Conservation (phyloP, 2,113 vertebrate species). For the Crotalus horridus region DNA sequence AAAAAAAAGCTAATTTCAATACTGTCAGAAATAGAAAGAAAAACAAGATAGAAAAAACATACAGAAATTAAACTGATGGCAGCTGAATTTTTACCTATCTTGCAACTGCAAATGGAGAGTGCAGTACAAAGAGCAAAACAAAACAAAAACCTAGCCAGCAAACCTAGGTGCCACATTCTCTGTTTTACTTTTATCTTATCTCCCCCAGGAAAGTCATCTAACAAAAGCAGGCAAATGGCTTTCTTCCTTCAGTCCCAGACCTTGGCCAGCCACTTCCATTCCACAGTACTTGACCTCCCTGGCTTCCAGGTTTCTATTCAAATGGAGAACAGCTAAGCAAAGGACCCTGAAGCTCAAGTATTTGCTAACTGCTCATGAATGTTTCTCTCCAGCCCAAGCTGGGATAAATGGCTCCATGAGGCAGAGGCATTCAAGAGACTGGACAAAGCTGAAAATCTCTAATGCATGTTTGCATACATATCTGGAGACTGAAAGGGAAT, state of each 20-base stretch:
- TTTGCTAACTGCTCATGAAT: not conserved
- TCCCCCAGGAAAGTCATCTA: not conserved
- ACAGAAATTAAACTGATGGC: not conserved
- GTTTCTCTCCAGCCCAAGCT: not conserved
- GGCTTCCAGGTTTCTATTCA: not conserved
- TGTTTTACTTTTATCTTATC: not conserved
- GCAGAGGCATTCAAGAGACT: not conserved
- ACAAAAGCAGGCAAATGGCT: not conserved
- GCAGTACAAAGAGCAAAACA: not conserved
- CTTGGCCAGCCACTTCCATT: not conserved
- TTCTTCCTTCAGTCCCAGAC: constrained; percentile 15
- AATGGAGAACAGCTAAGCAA: not conserved
- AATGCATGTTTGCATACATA: not conserved
- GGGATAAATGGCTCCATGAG: not conserved
- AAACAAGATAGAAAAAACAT: not conserved
- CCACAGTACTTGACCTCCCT: not conserved
- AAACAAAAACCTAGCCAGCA: not conserved
- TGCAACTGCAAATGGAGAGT: not conserved
- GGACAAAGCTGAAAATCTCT: not conserved
- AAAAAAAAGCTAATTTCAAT: not conserved
- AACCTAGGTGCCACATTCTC: not conserved
- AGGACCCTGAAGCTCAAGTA: not conserved
- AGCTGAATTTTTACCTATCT: not conserved
- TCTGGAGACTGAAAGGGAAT: not conserved
- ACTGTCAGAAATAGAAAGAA: not conserved